Evolutionary conservation across 1,140 invertebrate genomes (phyloP), one percentile per base, ranked within the genome.

Genomic region (Muscidifurax raptorellus): DNA sequence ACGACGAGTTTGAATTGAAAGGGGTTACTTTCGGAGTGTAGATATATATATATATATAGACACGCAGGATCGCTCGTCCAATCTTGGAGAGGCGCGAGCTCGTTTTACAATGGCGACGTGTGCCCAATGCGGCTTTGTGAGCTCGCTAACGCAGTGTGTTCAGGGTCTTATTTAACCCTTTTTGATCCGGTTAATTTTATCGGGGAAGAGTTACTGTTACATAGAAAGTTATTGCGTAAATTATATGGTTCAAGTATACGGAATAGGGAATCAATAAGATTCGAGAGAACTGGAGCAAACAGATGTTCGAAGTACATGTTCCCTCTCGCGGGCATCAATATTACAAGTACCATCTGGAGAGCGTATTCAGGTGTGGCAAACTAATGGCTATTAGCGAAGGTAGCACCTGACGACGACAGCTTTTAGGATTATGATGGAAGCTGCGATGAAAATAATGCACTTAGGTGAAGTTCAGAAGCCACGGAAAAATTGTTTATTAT

Each of bases 1-100:
- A n/a, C 52, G 22, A 59, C 12, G 69, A 74, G 77, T 82, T 82
- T 59, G 40, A 76, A 77, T 77, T 22, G 81, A 83, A 83, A 67
- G 74, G 81, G 74, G 12, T 27, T 40, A 52, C 66, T 27, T 69
- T 69, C 18, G 30, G 28, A 0, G 25, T 15, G 0, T 1, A 69
- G 25, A 10, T 67, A 25, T 67, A 67, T 67, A 69, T 9, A 52
- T 52, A 52, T 52, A 52, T 2, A 6, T 10, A 6, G 36, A n/a
- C 36, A 40, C 36, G 36, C 36, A 40, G 10, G 40, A 40, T 40
- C 36, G 0, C 12, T 12, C 28, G 72, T 79, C 28, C 66, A 79
- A 84, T 84, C 66, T 67, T n/a, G 4, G 18, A 15, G 5, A 15
- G 47, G 30, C 12, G 59, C 6, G 3, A 59, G 15, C 82, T 79